phyloP scores from a whole-genome alignment of 2,797 vertebrate genomes.

The Sebastes oblongus region DNA sequence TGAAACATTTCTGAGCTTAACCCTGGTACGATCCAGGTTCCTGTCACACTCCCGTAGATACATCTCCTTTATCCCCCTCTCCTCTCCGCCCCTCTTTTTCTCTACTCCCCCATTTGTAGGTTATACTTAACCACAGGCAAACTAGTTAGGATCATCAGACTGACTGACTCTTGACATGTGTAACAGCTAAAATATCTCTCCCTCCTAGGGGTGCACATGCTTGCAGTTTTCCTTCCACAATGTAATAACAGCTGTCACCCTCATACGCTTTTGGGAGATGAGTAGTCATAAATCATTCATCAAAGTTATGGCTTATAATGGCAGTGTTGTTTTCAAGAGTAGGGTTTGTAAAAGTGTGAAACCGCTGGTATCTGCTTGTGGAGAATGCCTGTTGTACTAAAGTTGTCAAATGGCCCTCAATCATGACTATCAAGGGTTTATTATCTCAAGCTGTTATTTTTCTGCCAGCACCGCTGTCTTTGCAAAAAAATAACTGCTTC shows the following conservation, averaged over 20 bases:
- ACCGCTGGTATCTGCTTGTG: slow-evolving; percentile 48
- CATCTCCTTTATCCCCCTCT: slow-evolving; percentile 11
- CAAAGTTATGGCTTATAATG: slow-evolving; percentile 37
- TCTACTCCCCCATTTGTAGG: slow-evolving; percentile 13
- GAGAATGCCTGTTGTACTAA: slow-evolving; percentile 43
- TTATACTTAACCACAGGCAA: slow-evolving; percentile 42
- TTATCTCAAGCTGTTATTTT: slow-evolving; percentile 23
- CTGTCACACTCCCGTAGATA: slow-evolving; percentile 26
- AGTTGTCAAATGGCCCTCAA: slow-evolving; percentile 8
- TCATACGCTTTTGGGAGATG: slow-evolving; percentile 30
- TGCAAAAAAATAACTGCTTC: background rate
- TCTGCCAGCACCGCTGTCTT: slow-evolving; percentile 2
- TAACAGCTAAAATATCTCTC: slow-evolving; percentile 20
- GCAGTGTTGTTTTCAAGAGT: slow-evolving; percentile 27
- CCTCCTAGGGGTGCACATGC: background rate
- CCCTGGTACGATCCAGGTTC: slow-evolving; percentile 16
- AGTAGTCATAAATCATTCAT: slow-evolving; percentile 39
- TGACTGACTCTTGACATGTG: background rate
- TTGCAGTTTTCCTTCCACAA: slow-evolving; percentile 25
- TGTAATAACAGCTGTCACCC: slow-evolving; percentile 40
- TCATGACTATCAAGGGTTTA: slow-evolving; percentile 42
- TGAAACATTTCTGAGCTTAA: slow-evolving; percentile 34
- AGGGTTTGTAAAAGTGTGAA: slow-evolving; percentile 20
- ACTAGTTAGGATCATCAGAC: slow-evolving; percentile 14
- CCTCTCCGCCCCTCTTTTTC: background rate